Evolutionary conservation across 2,797 vertebrate species (phyloP), one percentile per base, ranked within the genome.

Genomic region (Acropternis orthonyx): DNA sequence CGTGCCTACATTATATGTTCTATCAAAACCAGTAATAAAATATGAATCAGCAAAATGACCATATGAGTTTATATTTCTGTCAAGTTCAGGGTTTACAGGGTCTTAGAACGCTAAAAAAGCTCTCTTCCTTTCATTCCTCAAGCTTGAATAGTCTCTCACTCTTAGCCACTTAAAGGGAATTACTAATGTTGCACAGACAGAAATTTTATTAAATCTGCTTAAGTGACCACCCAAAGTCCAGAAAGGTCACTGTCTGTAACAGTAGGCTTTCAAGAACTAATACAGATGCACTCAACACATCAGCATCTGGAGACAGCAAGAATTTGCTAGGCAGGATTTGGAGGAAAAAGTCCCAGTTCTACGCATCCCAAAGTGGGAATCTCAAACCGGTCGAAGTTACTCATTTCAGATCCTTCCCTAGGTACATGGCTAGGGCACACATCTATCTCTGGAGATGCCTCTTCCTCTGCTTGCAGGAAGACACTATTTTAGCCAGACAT

Each of bases 51-150:
- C 88, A 94, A 92, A 92, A 88, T 55, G 8, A 77, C 71, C 65
- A 11, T 14, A 44, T 19, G 51, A 36, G 5, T 84, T 91, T 72
- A 94, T 32, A 88, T 94, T 95, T 86, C 85, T 92, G 66, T 27
- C 43, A 61, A 80, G 84, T 88, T 91, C 41, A 66, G 32, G 84
- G 56, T 88, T 92, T 88, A 79, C 27, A 74, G 71, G 63, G 15
- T 59, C 69, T 90, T 79, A 67, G 71, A 96, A 95, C 80, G 96
- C 90, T 87, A 94, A 91, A 92, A 55, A 88, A 74, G 82, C 48
- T 30, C 67, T 89, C 86, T 83, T 95, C 91, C 83, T 93, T 80
- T 80, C 67, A 85, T 27, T 90, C 61, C 62, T 26, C 59, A 85
- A 71, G 76, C 41, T 65, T 59, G 63, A 92, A 84, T 28, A 34